phyloP scores from a whole-genome alignment of 2,113 vertebrate genomes.

The Fregetta grallaria region DNA sequence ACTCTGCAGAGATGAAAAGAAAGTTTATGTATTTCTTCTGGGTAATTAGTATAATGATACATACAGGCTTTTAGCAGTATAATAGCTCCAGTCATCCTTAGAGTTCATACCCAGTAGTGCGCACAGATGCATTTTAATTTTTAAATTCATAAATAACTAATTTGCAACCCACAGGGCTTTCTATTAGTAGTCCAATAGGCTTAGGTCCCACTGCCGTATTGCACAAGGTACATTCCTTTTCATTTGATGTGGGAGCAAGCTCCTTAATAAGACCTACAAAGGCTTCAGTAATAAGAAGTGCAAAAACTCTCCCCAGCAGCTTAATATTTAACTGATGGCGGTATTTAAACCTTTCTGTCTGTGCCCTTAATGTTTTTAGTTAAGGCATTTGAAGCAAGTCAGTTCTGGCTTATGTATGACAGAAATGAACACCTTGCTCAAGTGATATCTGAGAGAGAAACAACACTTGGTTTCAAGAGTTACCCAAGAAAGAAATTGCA shows the following conservation, averaged over 20 bases:
- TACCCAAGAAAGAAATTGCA: background rate
- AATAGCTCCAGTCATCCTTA: background rate
- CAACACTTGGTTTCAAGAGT: background rate
- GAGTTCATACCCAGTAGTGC: background rate
- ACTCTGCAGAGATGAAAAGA: constrained; percentile 21
- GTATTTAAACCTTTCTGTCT: background rate
- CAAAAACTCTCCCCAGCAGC: background rate
- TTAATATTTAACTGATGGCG: background rate
- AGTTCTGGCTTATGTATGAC: background rate
- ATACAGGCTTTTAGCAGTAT: background rate
- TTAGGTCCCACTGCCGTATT: background rate
- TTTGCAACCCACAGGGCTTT: background rate
- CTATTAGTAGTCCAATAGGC: background rate
- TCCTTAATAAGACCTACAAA: background rate
- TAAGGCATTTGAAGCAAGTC: background rate
- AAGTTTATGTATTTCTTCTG: background rate
- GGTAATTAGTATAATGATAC: constrained; percentile 4
- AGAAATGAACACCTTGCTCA: background rate
- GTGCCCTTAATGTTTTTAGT: background rate
- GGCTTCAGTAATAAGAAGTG: background rate
- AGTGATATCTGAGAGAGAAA: background rate
- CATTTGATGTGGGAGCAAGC: background rate
- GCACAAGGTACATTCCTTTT: background rate
- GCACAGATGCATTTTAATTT: background rate
- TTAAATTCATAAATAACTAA: background rate